Percentiles rank a stretch among this genome's conserved stretches.
Conservation (phyloP, 2,888 invertebrate genomes). For the Hedychridium roseum region DNA sequence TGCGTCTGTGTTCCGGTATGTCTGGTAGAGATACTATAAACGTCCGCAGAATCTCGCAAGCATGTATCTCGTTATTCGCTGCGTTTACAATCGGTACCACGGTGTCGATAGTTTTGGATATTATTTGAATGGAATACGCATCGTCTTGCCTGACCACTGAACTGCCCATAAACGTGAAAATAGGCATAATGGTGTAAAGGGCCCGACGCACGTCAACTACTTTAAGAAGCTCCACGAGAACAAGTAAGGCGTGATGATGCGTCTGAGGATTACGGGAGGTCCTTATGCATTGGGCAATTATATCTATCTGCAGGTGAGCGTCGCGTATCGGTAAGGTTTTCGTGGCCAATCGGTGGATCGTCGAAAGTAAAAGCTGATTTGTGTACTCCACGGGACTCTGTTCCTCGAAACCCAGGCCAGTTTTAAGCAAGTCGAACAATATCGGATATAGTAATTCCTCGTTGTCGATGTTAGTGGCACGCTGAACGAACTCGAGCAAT, state of each 20-base stretch:
- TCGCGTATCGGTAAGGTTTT: slow-evolving; percentile 60
- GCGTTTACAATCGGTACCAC: slow-evolving; percentile 81
- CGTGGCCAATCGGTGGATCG: slow-evolving; percentile 69
- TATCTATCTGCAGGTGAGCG: slow-evolving; percentile 72
- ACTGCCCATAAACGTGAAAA: slow-evolving; percentile 98
- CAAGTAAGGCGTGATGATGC: slow-evolving; percentile 89
- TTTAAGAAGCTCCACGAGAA: slow-evolving; percentile 72
- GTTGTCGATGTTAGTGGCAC: slow-evolving; percentile 80
- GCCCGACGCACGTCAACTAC: slow-evolving; percentile 52
- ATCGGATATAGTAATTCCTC: slow-evolving; percentile 74
- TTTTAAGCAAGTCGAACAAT: slow-evolving; percentile 80
- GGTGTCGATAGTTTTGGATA: slow-evolving; percentile 87
- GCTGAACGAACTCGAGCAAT: slow-evolving; percentile 84
- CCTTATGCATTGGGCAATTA: slow-evolving; percentile 88
- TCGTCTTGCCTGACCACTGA: slow-evolving; percentile 93
- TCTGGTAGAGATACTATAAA: slow-evolving; percentile 92
- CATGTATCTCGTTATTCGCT: slow-evolving; percentile 60
- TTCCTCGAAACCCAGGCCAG: slow-evolving; percentile 82
- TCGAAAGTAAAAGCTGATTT: slow-evolving; percentile 84
- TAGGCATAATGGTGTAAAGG: slow-evolving; percentile 91
- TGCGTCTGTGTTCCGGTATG: slow-evolving; percentile 90
- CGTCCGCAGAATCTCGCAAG: slow-evolving; percentile 79
- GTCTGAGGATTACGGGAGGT: slow-evolving; percentile 94
- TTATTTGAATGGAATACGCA: slow-evolving; percentile 93
- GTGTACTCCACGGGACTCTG: slow-evolving; percentile 86